Evolutionary conservation across 2,113 vertebrate species (phyloP), one percentile per base, ranked within the genome.

Genomic region (Lepisosteus osseus): DNA sequence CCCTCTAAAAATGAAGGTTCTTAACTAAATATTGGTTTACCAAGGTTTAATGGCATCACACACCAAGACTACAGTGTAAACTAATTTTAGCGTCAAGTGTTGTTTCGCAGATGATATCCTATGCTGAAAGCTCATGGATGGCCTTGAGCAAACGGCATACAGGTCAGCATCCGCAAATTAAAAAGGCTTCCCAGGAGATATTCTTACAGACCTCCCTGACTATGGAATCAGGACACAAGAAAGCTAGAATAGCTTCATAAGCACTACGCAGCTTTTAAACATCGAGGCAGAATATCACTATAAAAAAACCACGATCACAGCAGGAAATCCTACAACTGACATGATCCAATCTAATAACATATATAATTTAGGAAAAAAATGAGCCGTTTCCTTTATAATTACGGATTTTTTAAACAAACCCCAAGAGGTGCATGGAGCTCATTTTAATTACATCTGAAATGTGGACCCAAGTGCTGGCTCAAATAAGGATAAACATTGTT

Each of bases 161-260:
- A 74, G 84, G 86, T 86, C 86, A 86, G 73, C 87, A 84, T 83
- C 77, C 82, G 84, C 83, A 86, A 87, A 88, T 87, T 79, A 86
- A 84, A 85, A 85, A 83, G 84, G 78, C 75, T 77, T 85, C 81
- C 78, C 80, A 75, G 81, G 81, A 80, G 84, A 84, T 76, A 74
- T 72, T 51, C 62, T 15, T 42, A 76, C 79, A 79, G 15, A 71
- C 15, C 7, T 75, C 51, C 69, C 78, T 78, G 72, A 78, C 78
- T 79, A 77, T 73, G 81, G 71, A 80, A 75, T 81, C 82, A 81
- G 70, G 14, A 75, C 70, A 68, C 73, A 81, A 85, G 79, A 86
- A 82, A 85, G 78, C 77, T 78, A 82, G 77, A 65, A 80, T 15
- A n/a, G 57, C 13, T 59, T 13, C n/a, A 13, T 7, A 85, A 81